Conservation (phyloP, 2,888 invertebrate genomes). For the Chrysopilus asiliformis region DNA sequence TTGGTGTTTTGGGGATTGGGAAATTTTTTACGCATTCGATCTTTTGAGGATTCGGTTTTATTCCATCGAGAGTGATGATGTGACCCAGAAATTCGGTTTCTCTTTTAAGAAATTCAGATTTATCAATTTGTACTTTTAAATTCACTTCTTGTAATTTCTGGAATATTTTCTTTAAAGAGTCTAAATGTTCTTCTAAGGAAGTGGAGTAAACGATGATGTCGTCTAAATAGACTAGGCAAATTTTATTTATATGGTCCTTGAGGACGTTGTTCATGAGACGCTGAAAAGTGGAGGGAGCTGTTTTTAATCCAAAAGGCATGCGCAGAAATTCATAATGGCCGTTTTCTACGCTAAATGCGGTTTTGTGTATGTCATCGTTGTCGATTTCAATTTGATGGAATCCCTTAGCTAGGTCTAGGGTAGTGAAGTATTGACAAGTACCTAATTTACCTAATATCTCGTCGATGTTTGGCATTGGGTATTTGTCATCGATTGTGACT, state of each 20-base stretch:
- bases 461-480: conserved; percentile 2
- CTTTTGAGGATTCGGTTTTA: conserved; percentile 22
- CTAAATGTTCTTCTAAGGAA: no score
- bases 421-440: conserved; percentile 5
- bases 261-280: no score
- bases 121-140: no score
- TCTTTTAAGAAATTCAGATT: not conserved
- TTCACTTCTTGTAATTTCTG: conserved; percentile 15
- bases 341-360: no score
- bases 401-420: conserved; percentile 5
- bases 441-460: conserved; percentile 15
- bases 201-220: no score
- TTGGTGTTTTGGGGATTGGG: conserved; percentile 16
- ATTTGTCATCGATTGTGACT: not conserved
- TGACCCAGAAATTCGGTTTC: conserved; percentile 18
- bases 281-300: conserved; percentile 29
- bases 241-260: conserved; percentile 15
- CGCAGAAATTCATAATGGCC: conserved; percentile 22
- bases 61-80: conserved; percentile 20
- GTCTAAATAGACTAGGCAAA: conserved; percentile 16
- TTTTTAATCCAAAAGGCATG: conserved; percentile 29
- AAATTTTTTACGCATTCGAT: conserved; percentile 17
- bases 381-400: conserved; percentile 9
- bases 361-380: conserved; percentile 13
- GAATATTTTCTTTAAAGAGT: conserved; percentile 15